Evolutionary conservation across 2,113 vertebrate genomes (phyloP), one percentile per base, ranked within the genome.

Genomic region (Pyxicephalus adspersus): DNA sequence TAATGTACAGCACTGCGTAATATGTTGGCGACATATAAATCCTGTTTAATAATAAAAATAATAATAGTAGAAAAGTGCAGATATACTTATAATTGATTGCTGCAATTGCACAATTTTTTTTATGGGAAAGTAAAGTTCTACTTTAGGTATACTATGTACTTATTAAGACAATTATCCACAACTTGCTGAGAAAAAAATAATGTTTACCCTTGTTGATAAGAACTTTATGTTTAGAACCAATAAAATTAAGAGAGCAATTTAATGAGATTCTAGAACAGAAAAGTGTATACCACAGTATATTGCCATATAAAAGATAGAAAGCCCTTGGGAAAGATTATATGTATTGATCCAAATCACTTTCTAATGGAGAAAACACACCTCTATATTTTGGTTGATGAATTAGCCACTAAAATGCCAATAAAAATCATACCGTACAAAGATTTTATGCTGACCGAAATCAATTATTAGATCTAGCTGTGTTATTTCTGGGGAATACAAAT

Each of bases 221-320:
- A 50, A 61, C 13, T 74, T 74, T 74, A 61, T 63, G 73, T 38
- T 63, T 76, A 50, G 64, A 63, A 50, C 23, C 38, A 54, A 77
- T 77, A 77, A 64, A 77, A 77, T 77, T 77, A 77, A 64, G 75
- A 77, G 60, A 64, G 45, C 75, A 77, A 51, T 77, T 77, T 77
- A 77, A 77, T 77, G 75, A 77, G 73, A 50, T 63, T 61, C 73
- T 76, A 22, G 29, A 63, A 50, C 17, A 51, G 73, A 63, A 63
- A 76, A 63, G 34, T 77, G 73, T 76, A 64, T 64, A 51, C 60
- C 52, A 18, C 9, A 25, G 25, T 77, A 55, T 55, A 54, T 65
- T 31, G 26, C 75, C 50, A 31, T 66, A 57, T 66, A 55, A 77
- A n/a, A 65, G 50, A 23, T 54, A 26, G 13, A 77, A 65, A 31